Evolutionary conservation across 2,888 invertebrate genomes (phyloP).

Genomic region (Lepidocyrtoides sp.): DNA sequence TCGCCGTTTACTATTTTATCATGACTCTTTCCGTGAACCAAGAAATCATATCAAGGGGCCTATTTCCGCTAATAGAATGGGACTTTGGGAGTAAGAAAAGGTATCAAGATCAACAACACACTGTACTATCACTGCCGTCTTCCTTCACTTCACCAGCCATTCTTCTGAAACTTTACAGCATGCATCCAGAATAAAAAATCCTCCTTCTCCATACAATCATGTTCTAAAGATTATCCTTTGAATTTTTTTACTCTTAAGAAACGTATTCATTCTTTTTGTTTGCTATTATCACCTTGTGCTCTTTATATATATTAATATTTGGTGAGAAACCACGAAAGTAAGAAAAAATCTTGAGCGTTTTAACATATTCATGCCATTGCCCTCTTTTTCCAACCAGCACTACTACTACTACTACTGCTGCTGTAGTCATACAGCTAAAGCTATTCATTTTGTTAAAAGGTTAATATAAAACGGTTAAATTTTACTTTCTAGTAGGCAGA

Average conservation of each 20-base stretch:
- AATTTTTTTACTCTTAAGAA: conserved; percentile 55
- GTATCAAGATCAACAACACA: conserved; percentile 82
- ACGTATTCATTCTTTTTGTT: conserved; percentile 55
- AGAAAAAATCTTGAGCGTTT: not conserved
- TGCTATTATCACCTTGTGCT: conserved; percentile 37
- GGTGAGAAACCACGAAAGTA: not conserved
- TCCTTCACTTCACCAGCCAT: conserved; percentile 60
- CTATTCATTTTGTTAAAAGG: no score
- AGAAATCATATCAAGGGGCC: conserved; percentile 84
- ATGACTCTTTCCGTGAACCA: conserved; percentile 70
- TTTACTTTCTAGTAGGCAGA: no score
- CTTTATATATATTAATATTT: conserved; percentile 39
- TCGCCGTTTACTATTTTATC: conserved; percentile 70
- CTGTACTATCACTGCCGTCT: conserved; percentile 19
- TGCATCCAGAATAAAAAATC: conserved; percentile 45
- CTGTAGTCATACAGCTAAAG: no score
- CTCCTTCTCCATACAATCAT: conserved; percentile 56
- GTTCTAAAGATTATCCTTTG: conserved; percentile 68
- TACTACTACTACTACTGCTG: no score
- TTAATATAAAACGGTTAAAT: no score
- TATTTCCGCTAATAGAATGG: conserved; percentile 85
- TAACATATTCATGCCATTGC: not conserved
- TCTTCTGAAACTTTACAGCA: conserved; percentile 50
- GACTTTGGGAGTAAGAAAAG: conserved; percentile 82
- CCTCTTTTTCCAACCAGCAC: no score